Evolutionary conservation across 2,113 vertebrate species (phyloP), one percentile per base, ranked within the genome.

Genomic region (Eurypyga helias): DNA sequence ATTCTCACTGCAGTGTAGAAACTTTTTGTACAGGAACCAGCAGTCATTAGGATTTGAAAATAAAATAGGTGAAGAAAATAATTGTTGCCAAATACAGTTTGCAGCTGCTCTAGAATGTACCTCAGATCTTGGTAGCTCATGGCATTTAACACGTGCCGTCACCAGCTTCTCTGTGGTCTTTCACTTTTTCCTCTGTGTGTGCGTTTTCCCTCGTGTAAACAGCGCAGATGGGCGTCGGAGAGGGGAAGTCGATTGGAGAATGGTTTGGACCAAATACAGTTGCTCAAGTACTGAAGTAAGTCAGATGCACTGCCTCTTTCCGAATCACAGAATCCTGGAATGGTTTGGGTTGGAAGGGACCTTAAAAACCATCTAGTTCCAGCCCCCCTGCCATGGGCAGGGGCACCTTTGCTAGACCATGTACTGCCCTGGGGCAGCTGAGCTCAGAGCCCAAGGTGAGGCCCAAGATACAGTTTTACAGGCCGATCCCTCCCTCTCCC

Each of bases 201-300:
- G 64, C 80, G 60, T 97, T 95, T 95, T 84, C 67, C 79, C 62
- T 95, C 13, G 11, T 71, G 38, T 93, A 98, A 98, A 97, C 98
- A 99, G 99, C 99, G 8, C 99, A 99, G 98, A 99, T 99, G 99
- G 99, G 99, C 75, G 99, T 99, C 52, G 99, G 99, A 96, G 99
- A 99, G 98, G 99, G 99, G 67, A 99, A 99, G 94, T 99, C 99
- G 45, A 99, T 99, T 84, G 99, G 99, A 71, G 99, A 99, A 97
- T 99, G 99, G 99, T 99, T 99, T 87, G 99, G 99, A 98, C 99
- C 99, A 96, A 99, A 99, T 92, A 99, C 99, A 96, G 99, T 99
- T 79, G 99, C 99, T 93, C 99, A 99, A 97, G 99, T 99, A 54
- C 98, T 99, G 93, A 99, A 99, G 99, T 99, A 98, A 99, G 99